Base-by-base conservation (phyloP, 2,797 vertebrate genomes). In the Pipistrellus nathusii region DNA sequence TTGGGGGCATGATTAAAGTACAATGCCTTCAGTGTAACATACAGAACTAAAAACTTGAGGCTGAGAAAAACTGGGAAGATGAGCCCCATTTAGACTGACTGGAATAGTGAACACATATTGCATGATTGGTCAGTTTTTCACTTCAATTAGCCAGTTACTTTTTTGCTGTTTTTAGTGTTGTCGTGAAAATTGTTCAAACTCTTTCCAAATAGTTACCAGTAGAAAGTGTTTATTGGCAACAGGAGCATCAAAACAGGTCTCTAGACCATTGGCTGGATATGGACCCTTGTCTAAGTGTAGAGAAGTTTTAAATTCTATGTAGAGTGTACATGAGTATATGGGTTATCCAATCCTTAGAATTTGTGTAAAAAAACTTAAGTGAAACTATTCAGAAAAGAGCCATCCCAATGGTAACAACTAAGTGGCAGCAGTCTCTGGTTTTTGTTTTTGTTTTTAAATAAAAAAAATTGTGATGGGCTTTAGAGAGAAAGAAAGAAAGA, bases 141-240 rank as follows among this genome's bases (percentile, higher is more conserved):
- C 44, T 83, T 90, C 44, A 76, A 41, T 77, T 80, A 35, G 64
- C 41, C 84, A 11, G 5, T 88, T 68, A 46, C n/a, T 88, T 72
- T 72, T 48, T 44, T 76, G 64, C 75, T 46, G 32, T 55, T 88
- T 91, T 59, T 57, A 21, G 25, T 86, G 20, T 77, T 59, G 53
- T 14, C 62, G 3, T 69, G 44, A 92, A 91, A 80, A 88, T 57
- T 41, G 11, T 46, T 90, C 88, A 86, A 96, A 94, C 89, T 96
- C 91, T 81, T 23, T 86, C 72, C 57, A 8, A 72, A 69, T 23
- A 53, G 51, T 81, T 91, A 88, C 35, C 77, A 69, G 55, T 44
- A 62, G 53, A 17, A 90, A 68, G 64, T 57, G 83, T 85, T 88
- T 81, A 18, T 59, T 95, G 82, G 77, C 57, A 80, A 30, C 35